phyloP scores from a whole-genome alignment of 1,140 invertebrate species.

The Lepidurus arcticus region DNA sequence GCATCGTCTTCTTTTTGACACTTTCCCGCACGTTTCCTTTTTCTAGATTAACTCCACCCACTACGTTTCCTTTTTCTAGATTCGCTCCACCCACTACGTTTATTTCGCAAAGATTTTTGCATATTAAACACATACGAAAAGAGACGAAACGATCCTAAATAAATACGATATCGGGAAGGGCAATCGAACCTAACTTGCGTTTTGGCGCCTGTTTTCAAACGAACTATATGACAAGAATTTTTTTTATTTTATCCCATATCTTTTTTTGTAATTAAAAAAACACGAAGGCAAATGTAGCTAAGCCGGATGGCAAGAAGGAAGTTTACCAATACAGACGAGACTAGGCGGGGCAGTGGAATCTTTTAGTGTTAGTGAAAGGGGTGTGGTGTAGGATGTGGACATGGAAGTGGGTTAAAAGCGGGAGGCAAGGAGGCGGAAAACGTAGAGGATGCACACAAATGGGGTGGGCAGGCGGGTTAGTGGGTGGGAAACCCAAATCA shows the following conservation, averaged over 20 bases:
- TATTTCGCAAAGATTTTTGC: no score
- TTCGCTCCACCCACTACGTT: no score
- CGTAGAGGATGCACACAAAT: background rate
- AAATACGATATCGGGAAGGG: no score
- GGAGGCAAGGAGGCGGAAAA: background rate
- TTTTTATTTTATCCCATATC: background rate
- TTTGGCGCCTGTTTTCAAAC: background rate
- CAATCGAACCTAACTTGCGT: no score
- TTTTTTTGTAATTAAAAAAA: background rate
- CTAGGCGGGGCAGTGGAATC: background rate
- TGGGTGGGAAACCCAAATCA: background rate
- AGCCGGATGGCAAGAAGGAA: background rate
- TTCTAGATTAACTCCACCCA: no score
- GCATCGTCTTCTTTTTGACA: no score
- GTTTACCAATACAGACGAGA: background rate
- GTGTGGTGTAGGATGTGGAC: constrained; percentile 3
- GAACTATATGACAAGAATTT: background rate
- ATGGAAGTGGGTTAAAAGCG: constrained; percentile 19
- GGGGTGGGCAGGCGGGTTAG: background rate
- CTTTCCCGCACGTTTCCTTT: no score
- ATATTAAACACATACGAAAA: no score
- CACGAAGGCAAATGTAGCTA: background rate
- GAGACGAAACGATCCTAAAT: no score
- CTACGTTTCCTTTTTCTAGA: no score
- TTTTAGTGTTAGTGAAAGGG: background rate